Conservation (phyloP, 2,888 invertebrate species). For the Chymomyza fuscimana region DNA sequence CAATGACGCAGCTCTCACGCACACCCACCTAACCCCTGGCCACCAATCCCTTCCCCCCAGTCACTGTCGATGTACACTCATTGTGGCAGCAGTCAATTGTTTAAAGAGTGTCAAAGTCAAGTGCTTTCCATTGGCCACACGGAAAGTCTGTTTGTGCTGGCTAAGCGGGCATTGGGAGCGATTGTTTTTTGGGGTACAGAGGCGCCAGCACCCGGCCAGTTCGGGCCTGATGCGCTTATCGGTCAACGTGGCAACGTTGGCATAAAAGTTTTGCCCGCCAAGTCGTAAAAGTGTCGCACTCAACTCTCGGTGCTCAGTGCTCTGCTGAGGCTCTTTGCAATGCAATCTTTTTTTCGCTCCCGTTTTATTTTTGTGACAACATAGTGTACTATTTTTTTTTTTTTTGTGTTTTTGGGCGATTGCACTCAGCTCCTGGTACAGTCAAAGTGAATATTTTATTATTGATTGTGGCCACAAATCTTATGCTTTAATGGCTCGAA, state of each 20-base stretch:
- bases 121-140: constrained; percentile 42
- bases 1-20: constrained; percentile 45
- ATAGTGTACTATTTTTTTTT: neutral
- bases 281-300: constrained; percentile 63
- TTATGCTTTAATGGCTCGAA: constrained; percentile 16
- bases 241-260: constrained; percentile 61
- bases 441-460: constrained; percentile 22
- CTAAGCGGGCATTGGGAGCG: neutral
- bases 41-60: neutral
- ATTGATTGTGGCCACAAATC: constrained; percentile 7
- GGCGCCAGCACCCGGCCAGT: neutral
- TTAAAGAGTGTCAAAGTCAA: constrained; percentile 73
- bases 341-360: neutral
- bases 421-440: constrained; percentile 5
- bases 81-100: constrained; percentile 52
- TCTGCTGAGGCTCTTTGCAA: constrained; percentile 12
- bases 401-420: neutral
- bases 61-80: neutral
- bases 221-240: constrained; percentile 46
- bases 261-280: constrained; percentile 60
- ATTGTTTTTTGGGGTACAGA: neutral
- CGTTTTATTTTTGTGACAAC: neutral
- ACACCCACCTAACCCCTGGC: constrained; percentile 13
- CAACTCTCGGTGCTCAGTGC: constrained; percentile 18
- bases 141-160: constrained; percentile 28